phyloP scores from a whole-genome alignment of 1,140 invertebrate species.

The Frieseomelitta varia region DNA sequence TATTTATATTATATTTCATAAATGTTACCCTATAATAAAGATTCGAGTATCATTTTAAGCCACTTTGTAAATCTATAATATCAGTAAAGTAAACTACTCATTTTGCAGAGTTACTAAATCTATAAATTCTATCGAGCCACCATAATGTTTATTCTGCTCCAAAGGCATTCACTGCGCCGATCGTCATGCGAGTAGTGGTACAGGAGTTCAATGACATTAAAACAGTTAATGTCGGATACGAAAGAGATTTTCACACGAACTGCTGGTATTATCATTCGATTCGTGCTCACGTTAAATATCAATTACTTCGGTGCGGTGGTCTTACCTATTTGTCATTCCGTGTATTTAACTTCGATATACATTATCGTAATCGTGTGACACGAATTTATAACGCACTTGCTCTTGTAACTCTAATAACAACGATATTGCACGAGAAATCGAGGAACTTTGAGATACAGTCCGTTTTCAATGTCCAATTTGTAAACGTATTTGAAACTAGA shows the following conservation, averaged over 20 bases:
- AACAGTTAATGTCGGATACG: neutral
- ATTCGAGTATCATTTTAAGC: no score
- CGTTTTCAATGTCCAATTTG: neutral
- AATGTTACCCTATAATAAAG: no score
- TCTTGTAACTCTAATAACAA: neutral
- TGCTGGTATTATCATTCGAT: neutral
- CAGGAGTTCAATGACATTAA: neutral
- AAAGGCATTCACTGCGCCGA: neutral
- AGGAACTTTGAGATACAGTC: neutral
- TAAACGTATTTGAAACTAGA: neutral
- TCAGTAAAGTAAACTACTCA: no score
- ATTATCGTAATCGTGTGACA: neutral
- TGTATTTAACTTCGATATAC: neutral
- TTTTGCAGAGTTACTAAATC: neutral
- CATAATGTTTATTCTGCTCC: neutral
- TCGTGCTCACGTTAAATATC: neutral
- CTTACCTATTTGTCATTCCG: slow-evolving; percentile 18
- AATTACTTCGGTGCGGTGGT: neutral
- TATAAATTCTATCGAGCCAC: neutral
- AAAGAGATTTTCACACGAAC: neutral
- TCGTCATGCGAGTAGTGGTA: neutral
- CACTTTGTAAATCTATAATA: no score
- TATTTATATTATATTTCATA: no score
- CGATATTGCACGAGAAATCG: no score
- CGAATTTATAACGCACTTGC: neutral